phyloP scores from a whole-genome alignment of 1,140 invertebrate species.

The Gyrodactylus salaris region DNA sequence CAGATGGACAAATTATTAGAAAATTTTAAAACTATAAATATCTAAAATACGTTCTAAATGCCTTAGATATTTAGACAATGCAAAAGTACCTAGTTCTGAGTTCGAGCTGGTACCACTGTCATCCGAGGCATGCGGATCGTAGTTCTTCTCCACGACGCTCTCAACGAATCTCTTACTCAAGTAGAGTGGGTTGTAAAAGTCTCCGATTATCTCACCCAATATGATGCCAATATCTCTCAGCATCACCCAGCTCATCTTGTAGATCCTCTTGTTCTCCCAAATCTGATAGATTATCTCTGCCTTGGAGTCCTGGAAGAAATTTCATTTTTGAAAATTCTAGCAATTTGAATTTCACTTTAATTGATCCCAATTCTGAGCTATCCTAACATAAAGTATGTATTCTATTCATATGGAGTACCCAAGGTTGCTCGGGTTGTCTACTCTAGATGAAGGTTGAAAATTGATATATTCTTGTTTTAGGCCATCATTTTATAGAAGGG shows the following conservation, averaged over 20 bases:
- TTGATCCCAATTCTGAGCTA: no score
- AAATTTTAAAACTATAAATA: no score
- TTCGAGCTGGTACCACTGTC: background rate
- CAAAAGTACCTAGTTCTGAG: background rate
- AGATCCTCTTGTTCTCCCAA: background rate
- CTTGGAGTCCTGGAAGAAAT: background rate
- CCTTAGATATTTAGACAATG: no score
- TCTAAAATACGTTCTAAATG: no score
- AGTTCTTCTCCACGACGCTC: background rate
- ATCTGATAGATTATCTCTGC: background rate
- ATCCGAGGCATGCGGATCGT: background rate
- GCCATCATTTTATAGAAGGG: no score
- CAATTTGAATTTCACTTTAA: no score
- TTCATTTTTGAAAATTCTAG: no score
- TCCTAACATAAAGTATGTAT: no score
- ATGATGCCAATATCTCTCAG: background rate
- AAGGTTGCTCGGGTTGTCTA: no score
- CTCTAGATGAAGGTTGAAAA: no score
- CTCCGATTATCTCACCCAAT: background rate
- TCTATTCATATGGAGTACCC: no score
- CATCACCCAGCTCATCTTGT: background rate
- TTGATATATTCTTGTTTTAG: no score
- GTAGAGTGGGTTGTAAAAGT: constrained; percentile 1
- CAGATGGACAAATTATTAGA: background rate
- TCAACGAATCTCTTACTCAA: background rate